Evolutionary conservation across 2,113 vertebrate species (phyloP).

Genomic region (Sakesphorus luctuosus): DNA sequence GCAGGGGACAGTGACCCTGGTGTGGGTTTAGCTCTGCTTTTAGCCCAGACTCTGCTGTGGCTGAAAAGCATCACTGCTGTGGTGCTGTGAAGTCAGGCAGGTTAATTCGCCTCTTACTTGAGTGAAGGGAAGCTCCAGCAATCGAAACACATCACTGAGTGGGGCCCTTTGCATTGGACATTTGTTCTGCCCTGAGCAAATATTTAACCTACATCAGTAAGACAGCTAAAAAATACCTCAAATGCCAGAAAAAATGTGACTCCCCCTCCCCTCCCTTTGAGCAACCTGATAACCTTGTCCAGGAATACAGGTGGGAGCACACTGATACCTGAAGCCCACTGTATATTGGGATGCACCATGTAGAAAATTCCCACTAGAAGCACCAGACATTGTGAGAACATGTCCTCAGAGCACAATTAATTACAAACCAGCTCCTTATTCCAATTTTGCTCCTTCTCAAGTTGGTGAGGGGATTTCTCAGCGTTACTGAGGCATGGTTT

Average conservation of each 20-base stretch:
- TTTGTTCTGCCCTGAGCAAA: slow-evolving; percentile 15
- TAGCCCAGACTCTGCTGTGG: not conserved
- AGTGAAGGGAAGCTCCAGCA: not conserved
- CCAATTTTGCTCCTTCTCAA: not conserved
- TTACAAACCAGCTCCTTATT: not conserved
- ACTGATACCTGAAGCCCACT: not conserved
- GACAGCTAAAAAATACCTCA: not conserved
- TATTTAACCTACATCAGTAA: slow-evolving; percentile 31
- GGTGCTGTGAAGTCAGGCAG: not conserved
- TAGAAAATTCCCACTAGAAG: not conserved
- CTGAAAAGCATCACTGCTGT: not conserved
- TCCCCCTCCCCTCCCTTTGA: not conserved
- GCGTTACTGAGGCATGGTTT: not conserved
- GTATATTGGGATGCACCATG: not conserved
- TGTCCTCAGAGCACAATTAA: slow-evolving; percentile 21
- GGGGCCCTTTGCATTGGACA: not conserved
- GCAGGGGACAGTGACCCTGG: not conserved
- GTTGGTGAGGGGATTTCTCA: not conserved
- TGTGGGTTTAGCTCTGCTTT: not conserved
- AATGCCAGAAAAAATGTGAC: not conserved
- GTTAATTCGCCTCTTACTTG: not conserved
- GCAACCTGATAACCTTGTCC: not conserved
- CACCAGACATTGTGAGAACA: not conserved
- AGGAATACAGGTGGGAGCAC: not conserved
- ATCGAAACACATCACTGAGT: not conserved